Percentiles rank a stretch among this genome's conserved stretches.
These are phyloP conservation scores for Prionchulus punctatus DNA, from an alignment of 2,888 invertebrate genomes.

Conservation along the genomic window DNA sequence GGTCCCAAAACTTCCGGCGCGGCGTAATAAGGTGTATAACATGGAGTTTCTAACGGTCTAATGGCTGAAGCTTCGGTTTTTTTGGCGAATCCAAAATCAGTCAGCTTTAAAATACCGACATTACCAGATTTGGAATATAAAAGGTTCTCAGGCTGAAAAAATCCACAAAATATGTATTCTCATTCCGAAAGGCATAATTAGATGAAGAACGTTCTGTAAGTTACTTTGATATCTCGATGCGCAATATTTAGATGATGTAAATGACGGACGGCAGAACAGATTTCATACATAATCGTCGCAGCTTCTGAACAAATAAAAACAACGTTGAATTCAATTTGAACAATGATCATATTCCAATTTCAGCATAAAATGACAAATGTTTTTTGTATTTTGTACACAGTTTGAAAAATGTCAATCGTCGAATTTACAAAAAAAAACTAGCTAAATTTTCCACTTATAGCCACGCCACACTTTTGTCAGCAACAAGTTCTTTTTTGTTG, in stretches of 20 bases:
- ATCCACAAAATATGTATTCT: background rate
- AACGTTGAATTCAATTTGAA: background rate
- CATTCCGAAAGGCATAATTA: background rate
- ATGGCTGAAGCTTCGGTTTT: conserved; percentile 55
- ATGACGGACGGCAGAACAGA: conserved; percentile 80
- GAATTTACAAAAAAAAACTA: no score
- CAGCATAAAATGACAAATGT: no score
- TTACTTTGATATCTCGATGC: conserved; percentile 85
- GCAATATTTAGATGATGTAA: conserved; percentile 86
- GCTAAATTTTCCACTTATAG: no score
- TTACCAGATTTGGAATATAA: conserved; percentile 53
- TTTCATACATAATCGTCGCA: conserved; percentile 84
- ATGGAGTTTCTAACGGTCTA: conserved; percentile 85
- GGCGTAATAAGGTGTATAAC: conserved; percentile 97
- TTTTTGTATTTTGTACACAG: no score
- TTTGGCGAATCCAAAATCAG: conserved; percentile 98
- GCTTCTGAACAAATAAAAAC: conserved; percentile 49
- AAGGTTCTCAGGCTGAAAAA: conserved; percentile 57
- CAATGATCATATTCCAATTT: no score
- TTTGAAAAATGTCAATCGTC: no score
- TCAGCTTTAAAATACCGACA: conserved; percentile 76
- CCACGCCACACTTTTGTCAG: no score
- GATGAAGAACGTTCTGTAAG: background rate
- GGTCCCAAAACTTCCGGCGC: conserved; percentile 79
- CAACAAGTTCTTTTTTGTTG: background rate